Percentiles rank a stretch among this genome's conserved stretches.
Evolutionary conservation across 2,797 vertebrate species (phyloP).

Genomic region (Pelodytes ibericus): DNA sequence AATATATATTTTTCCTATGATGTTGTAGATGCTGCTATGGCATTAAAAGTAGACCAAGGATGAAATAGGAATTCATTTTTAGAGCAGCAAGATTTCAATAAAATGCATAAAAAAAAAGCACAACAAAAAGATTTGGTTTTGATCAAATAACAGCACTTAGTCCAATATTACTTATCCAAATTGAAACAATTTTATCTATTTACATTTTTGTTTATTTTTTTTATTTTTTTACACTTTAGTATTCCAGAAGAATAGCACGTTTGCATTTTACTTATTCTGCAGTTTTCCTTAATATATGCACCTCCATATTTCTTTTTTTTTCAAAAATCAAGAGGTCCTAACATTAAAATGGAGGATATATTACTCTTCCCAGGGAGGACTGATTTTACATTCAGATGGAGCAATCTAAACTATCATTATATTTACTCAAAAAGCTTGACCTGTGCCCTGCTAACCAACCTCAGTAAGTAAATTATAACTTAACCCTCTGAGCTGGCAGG

Average conservation of each 20-base stretch:
- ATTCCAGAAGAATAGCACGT: neutral
- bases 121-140: slow-evolving; percentile 32
- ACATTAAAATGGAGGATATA: too few species aligned
- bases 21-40: slow-evolving; percentile 11
- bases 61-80: neutral
- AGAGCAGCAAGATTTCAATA: slow-evolving; percentile 1
- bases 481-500: too few species aligned
- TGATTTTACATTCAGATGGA: too few species aligned
- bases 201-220: neutral
- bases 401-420: too few species aligned
- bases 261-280: neutral
- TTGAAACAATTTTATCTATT: slow-evolving; percentile 3
- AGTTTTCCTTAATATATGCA: too few species aligned
- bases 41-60: too few species aligned
- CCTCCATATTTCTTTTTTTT: too few species aligned
- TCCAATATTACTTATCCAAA: slow-evolving; percentile 4
- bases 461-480: too few species aligned
- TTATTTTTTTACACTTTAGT: neutral
- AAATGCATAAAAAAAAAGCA: slow-evolving; percentile 7
- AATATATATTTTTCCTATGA: slow-evolving; percentile 17
- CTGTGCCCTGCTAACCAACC: too few species aligned
- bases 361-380: too few species aligned
- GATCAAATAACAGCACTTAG: neutral
- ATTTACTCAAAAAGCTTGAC: too few species aligned
- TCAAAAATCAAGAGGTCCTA: too few species aligned